These are phyloP conservation scores for Gymnocephalus cernua DNA, from an alignment of 2,113 vertebrate genomes.

Conservation along the genomic window DNA sequence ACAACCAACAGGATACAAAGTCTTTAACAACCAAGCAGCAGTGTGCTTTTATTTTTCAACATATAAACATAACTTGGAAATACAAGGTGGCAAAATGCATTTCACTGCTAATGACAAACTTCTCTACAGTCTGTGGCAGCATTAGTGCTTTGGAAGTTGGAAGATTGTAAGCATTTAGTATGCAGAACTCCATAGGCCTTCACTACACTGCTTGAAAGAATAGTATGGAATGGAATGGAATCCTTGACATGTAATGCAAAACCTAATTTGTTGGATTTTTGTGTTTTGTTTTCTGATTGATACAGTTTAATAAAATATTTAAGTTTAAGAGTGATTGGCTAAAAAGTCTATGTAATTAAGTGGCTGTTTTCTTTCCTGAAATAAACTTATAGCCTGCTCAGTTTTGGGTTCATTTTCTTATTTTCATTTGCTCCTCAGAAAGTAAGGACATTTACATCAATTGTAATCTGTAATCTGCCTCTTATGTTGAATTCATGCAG, in stretches of 20 bases:
- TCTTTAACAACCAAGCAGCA: background rate
- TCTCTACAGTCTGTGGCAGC: no score
- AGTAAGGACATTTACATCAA: background rate
- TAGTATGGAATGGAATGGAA: no score
- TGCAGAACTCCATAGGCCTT: background rate
- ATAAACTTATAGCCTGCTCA: constrained; percentile 46
- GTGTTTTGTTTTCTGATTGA: constrained; percentile 16
- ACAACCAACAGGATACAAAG: background rate
- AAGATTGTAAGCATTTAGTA: background rate
- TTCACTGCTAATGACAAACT: background rate
- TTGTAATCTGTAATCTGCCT: background rate
- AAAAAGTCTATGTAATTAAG: background rate
- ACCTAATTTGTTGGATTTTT: constrained; percentile 28
- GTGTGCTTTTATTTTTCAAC: background rate
- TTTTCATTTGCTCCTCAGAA: background rate
- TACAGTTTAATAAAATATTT: constrained; percentile 13
- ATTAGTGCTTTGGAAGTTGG: background rate
- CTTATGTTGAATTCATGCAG: background rate
- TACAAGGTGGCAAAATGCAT: background rate
- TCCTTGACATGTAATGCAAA: background rate
- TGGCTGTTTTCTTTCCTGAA: constrained; percentile 44
- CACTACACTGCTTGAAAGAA: background rate
- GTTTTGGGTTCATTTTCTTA: background rate
- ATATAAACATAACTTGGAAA: background rate
- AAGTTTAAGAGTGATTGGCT: constrained; percentile 4